A percentile compares a stretch with the other conserved stretches of the same genome.
Evolutionary conservation across 2,888 invertebrate species (phyloP).

Genomic region (Callinectes sapidus): DNA sequence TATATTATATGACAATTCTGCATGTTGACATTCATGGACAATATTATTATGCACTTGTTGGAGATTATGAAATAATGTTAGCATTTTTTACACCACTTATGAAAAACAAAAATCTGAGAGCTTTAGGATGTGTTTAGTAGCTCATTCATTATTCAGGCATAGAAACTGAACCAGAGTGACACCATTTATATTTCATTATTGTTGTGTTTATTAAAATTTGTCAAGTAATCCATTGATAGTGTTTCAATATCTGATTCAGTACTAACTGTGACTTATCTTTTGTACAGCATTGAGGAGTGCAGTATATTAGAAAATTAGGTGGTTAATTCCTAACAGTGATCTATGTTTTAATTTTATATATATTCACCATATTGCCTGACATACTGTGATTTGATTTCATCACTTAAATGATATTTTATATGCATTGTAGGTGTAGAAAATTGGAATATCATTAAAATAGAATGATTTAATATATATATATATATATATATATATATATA

Average conservation of each 20-base stretch:
- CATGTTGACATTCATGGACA: background rate
- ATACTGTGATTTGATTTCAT: background rate
- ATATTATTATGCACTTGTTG: background rate
- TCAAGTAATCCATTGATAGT: background rate
- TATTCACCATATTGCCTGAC: background rate
- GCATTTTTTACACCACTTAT: background rate
- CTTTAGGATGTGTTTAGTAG: background rate
- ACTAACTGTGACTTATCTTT: background rate
- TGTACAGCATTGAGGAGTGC: background rate
- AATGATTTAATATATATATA: background rate
- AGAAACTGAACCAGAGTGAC: background rate
- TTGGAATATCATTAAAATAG: background rate
- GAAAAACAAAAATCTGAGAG: background rate
- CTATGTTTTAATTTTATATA: background rate
- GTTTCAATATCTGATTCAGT: slow-evolving; percentile 6
- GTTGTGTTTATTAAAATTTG: background rate
- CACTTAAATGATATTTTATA: background rate
- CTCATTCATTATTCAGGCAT: background rate
- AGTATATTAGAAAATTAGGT: background rate
- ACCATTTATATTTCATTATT: background rate
- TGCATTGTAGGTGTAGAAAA: background rate
- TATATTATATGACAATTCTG: background rate
- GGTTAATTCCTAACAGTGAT: background rate
- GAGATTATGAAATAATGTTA: background rate
- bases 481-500: too few species aligned